Percentiles rank a stretch among this genome's conserved stretches.
These are phyloP conservation scores for Amphilophus citrinellus DNA, from an alignment of 2,113 vertebrate species.

Conservation along the genomic window DNA sequence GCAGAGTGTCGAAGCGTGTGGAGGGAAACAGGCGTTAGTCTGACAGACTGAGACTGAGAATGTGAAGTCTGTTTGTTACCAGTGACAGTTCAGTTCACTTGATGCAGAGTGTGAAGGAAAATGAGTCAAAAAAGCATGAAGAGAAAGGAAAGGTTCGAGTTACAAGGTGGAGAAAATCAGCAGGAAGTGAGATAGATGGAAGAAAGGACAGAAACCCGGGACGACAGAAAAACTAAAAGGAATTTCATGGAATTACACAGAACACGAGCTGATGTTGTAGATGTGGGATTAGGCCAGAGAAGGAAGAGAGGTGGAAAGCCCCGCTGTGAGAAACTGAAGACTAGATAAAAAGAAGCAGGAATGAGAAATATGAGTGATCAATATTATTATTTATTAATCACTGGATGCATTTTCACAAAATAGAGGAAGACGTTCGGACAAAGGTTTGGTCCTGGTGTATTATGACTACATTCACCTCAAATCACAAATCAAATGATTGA, in stretches of 20 bases:
- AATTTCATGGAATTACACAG: not conserved
- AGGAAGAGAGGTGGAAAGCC: not conserved
- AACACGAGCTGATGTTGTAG: not conserved
- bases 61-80: not conserved
- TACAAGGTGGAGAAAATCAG: not conserved
- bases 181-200: too few relatives aligned
- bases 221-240: not conserved
- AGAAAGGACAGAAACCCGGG: too few relatives aligned
- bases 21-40: accelerated
- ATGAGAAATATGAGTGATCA: accelerated
- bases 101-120: not conserved
- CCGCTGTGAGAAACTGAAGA: not conserved
- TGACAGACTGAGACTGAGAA: accelerated
- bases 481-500: accelerated
- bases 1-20: not conserved
- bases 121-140: not conserved
- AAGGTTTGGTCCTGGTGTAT: accelerated
- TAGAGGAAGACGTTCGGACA: accelerated
- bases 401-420: accelerated
- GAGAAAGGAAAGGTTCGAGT: not conserved
- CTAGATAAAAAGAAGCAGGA: not conserved
- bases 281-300: too few relatives aligned
- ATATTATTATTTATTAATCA: not conserved
- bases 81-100: accelerated
- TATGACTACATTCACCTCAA: accelerated